These are phyloP conservation scores for Amazonetta brasiliensis DNA, from an alignment of 2,797 vertebrate genomes.

Conservation along the genomic window DNA sequence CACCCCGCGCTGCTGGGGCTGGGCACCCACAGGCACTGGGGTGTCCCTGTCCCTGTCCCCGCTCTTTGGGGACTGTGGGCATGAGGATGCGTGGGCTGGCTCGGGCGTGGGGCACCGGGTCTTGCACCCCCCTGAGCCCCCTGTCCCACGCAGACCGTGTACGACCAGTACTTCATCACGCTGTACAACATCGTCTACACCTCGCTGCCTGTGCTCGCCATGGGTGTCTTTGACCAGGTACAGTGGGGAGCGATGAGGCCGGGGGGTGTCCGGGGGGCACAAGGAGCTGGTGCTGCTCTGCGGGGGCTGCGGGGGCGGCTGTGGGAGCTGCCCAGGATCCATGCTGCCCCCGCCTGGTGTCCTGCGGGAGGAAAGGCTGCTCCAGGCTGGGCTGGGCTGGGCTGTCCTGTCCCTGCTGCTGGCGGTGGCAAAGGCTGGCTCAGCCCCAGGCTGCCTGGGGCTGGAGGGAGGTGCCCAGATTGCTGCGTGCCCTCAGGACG, in stretches of 20 bases:
- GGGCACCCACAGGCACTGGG: not conserved
- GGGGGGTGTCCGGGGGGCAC: rapidly evolving
- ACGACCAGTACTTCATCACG: slow-evolving; percentile 88
- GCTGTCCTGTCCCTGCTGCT: not conserved
- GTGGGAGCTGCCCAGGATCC: not conserved
- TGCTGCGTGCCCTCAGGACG: slow-evolving; percentile 80
- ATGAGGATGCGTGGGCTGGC: rapidly evolving
- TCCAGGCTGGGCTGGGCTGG: not conserved
- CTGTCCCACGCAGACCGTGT: slow-evolving; percentile 41
- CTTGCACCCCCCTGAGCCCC: rapidly evolving
- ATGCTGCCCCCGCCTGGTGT: not conserved
- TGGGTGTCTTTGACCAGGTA: slow-evolving; percentile 98
- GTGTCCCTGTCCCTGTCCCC: not conserved
- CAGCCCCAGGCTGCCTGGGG: not conserved
- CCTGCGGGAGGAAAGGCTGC: not conserved
- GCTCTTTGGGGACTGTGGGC: not conserved
- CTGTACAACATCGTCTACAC: slow-evolving; percentile 98
- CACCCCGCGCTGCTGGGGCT: rapidly evolving
- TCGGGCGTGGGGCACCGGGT: rapidly evolving
- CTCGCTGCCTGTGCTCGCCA: slow-evolving; percentile 94
- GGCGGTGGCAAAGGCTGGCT: not conserved
- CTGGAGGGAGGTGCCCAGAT: not conserved
- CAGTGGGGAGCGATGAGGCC: not conserved
- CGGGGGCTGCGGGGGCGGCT: not conserved
- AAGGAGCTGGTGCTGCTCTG: not conserved